Evolutionary conservation across 1,140 invertebrate genomes (phyloP), one percentile per base, ranked within the genome.

Genomic region (Brachionus manjavacas): DNA sequence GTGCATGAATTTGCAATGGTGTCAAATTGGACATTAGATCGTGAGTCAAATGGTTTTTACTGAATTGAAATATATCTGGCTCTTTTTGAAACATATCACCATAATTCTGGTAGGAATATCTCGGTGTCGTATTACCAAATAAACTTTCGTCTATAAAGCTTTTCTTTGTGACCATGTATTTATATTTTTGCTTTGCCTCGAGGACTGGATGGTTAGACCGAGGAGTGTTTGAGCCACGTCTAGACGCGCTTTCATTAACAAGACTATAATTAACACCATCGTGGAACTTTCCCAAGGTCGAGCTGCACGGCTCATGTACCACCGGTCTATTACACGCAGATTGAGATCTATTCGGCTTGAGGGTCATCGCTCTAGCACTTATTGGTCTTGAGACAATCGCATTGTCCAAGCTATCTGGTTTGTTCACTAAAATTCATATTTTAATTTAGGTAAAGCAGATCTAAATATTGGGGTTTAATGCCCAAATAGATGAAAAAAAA

Each of bases 1-100:
- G 79, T 41, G 79, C 60, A 81, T 46, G 52, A 43, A 81, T 81
- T n/a, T 60, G 52, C 39, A 81, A 81, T 6, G 79, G 79, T 39
- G 60, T 52, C n/a, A 81, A 41, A 81, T 68, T 81, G 8, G 79
- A 81, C 79, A 81, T 81, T 60, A 81, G 43, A n/a, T 81, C 28
- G 64, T 81, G 79, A 31, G 79, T 64, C 41, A 81, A 81, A 43
- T 81, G 79, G 16, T 81, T 60, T 23, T 9, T 46, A 76, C 39
- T 76, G 43, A 46, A 76, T 49, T 76, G 39, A 76, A 46, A 76
- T 25, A 76, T 23, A 49, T 76, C 72, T 76, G 68, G 28, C 7
- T 72, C 28, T 72, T 49, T 46, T 46, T 4, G 14, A 49, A 11
- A 46, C 39, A 76, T 76, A 49, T 76, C 43, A 25, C 72, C 72